Evolutionary conservation across 2,888 invertebrate genomes (phyloP), one percentile per base, ranked within the genome.

Genomic region (Osmoderma eremita): DNA sequence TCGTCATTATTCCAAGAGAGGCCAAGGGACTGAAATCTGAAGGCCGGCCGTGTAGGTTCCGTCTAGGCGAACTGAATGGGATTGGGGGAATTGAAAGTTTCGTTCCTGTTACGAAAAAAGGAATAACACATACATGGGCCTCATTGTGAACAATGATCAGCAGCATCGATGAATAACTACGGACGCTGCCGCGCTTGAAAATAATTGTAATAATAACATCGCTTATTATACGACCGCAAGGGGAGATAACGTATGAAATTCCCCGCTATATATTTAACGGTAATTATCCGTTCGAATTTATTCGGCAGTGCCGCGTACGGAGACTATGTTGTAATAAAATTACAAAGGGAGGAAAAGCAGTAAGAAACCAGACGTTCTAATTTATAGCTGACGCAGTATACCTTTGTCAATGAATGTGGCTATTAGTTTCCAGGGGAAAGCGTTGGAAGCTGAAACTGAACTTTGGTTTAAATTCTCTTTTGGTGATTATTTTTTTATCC

Each of bases 311-410:
- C n/a, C n/a, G 38, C 20, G 17, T 18, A 20, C 15, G 39, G 39
- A 18, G 20, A 15, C 2, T n/a, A 42, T 8, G 18, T 18, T 2
- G 48, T 39, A 20, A 20, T 13, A 10, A 39, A 54, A 54, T 54
- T 54, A 54, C 38, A 54, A 54, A 54, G 54, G 30, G 30, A 18
- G 54, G 17, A 54, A 54, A 38, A 54, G 17, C 30, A 30, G 38
- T 2, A 38, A 54, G 54, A 54, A 54, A 18, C 18, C 38, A 20
- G 17, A 54, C 20, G 54, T 17, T 54, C 54, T 54, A 54, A 54
- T 54, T 54, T 54, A 54, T 54, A 17, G 51, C 18, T 18, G 10
- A 18, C 38, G 39, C 38, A 20, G 38, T 18, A 10, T 49, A 18
- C 39, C 38, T 38, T 20, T 39, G 54, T 13, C 13, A 39, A 18